A percentile compares a stretch with the other conserved stretches of the same genome.
Conservation (phyloP, 2,888 invertebrate species). For the Dusona sp. region DNA sequence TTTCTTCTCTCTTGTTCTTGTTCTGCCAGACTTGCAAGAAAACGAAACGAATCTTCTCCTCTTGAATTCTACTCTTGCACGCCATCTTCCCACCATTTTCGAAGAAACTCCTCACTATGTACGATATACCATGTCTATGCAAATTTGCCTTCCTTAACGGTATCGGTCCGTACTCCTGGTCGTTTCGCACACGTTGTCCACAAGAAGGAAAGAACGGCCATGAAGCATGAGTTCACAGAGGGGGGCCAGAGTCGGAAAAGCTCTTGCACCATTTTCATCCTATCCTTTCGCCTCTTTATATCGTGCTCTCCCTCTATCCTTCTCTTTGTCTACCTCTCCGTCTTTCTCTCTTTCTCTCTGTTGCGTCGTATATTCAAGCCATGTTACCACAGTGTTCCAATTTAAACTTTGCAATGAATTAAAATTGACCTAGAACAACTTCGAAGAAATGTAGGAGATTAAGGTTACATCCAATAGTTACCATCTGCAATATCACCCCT, state of each 20-base stretch:
- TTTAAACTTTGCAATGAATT: conserved; percentile 37
- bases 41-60: conserved; percentile 50
- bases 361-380: conserved; percentile 28
- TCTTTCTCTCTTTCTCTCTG: not conserved
- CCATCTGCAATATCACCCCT: not conserved
- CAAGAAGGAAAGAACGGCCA: conserved; percentile 49
- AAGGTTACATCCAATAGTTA: conserved; percentile 10
- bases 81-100: conserved; percentile 32
- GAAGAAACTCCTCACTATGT: conserved; percentile 40
- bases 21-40: conserved; percentile 28
- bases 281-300: conserved; percentile 31
- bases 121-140: conserved; percentile 55
- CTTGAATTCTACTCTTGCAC: conserved; percentile 43
- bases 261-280: conserved; percentile 42
- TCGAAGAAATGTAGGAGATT: conserved; percentile 2
- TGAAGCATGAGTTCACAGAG: conserved; percentile 37
- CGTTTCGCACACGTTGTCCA: conserved; percentile 49
- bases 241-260: conserved; percentile 33
- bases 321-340: not conserved
- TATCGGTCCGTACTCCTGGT: conserved; percentile 60
- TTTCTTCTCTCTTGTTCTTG: conserved; percentile 22
- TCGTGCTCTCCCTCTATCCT: not conserved
- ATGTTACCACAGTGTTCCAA: conserved; percentile 39
- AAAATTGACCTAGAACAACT: conserved; percentile 25
- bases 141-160: conserved; percentile 65